Conservation (phyloP, 2,888 invertebrate species). For the Drosophila testacea region DNA sequence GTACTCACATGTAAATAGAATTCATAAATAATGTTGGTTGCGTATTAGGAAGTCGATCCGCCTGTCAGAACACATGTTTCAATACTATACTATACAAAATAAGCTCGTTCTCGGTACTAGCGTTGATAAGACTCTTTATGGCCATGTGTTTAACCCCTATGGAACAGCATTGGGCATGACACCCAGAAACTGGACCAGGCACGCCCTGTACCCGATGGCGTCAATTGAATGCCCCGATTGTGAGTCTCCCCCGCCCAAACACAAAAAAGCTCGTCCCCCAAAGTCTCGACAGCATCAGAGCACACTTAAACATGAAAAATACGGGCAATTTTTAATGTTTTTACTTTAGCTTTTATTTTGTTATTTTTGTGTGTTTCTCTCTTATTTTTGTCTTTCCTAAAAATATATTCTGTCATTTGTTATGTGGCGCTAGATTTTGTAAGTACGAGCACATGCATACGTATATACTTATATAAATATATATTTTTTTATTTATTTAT, state of each 20-base stretch:
- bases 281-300: background rate
- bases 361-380: background rate
- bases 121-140: conserved; percentile 57
- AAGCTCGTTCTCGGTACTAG: conserved; percentile 4
- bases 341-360: conserved; percentile 17
- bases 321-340: conserved; percentile 38
- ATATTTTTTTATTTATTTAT: conserved; percentile 28
- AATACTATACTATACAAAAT: conserved; percentile 9
- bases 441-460: conserved; percentile 28
- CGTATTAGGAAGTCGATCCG: conserved; percentile 72
- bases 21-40: conserved; percentile 64
- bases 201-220: conserved; percentile 13
- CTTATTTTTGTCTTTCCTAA: conserved; percentile 10
- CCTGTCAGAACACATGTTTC: conserved; percentile 51
- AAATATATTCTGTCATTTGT: conserved; percentile 55
- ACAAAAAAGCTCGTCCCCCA: background rate
- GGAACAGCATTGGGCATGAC: conserved; percentile 26
- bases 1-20: conserved; percentile 49
- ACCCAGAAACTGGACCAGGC: conserved; percentile 22
- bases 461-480: conserved; percentile 1
- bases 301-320: conserved; percentile 43
- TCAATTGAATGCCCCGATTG: conserved; percentile 26
- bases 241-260: background rate
- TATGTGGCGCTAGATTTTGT: conserved; percentile 68
- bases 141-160: conserved; percentile 49